Base-by-base conservation (phyloP, 2,113 vertebrate genomes). In the Oryzias melastigma region DNA sequence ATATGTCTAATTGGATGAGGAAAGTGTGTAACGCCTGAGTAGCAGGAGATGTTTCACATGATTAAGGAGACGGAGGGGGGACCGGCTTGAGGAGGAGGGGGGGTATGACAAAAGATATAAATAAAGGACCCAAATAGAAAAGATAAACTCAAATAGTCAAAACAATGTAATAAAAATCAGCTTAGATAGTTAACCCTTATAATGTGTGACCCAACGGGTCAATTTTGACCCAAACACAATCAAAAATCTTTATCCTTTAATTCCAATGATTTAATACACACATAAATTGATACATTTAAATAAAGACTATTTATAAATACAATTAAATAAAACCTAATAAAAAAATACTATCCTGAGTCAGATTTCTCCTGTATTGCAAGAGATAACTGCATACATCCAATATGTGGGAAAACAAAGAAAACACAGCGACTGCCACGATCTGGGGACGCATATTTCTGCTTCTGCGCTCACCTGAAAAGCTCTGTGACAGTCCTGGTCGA, bases 401-500 rank as follows among this genome's bases (percentile, higher is more conserved):
- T 71, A 69, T 55, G 50, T 62, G 57, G 63, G 60, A 68, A 80
- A 75, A 78, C 75, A 85, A 84, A 69, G 73, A 77, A 83, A 84
- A 83, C 76, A 68, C 69, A 35, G 71, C 72, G 40, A 65, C 85
- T 86, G 83, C 78, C 80, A 78, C 24, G 50, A 61, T 87, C 85
- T 85, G 82, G 84, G 77, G 65, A 81, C 79, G 82, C 81, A 82
- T 82, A 80, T 88, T 84, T 87, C 78, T 85, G 79, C 77, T 63
- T 81, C 62, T 49, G 69, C 56, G 68, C 83, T 84, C 84, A 87
- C 85, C 86, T 90, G 88, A 86, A 22, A 83, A 84, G 80, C 82
- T 56, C 75, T 71, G 78, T 88, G 88, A 88, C 88, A 86, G 88
- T 82, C 82, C 71, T 81, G 82, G 85, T 85, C 81, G 54, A 73